Conservation (phyloP, 2,888 invertebrate species). For the Temnothorax ravouxi region DNA sequence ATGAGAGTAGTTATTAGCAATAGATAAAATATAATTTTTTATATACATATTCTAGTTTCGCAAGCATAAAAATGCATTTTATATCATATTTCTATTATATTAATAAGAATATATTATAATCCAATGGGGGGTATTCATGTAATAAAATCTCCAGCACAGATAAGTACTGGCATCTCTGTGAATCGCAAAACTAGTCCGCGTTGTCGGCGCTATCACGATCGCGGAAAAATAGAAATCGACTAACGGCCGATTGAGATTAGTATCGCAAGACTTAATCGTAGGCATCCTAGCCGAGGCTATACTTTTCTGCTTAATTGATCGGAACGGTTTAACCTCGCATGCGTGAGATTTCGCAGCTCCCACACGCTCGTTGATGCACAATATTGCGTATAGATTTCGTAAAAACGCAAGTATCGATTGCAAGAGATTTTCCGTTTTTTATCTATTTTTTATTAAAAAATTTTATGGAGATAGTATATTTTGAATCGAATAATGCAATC, state of each 20-base stretch:
- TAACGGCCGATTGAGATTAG: slow-evolving; percentile 1
- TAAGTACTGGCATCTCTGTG: background rate
- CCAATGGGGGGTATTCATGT: background rate
- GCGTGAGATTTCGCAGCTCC: slow-evolving; percentile 27
- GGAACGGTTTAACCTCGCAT: slow-evolving; percentile 25
- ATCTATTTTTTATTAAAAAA: background rate
- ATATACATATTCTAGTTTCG: background rate
- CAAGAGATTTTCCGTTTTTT: background rate
- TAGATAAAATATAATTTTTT: background rate
- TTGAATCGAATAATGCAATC: background rate
- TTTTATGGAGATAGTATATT: background rate
- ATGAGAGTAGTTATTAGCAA: background rate
- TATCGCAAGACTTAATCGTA: slow-evolving; percentile 25
- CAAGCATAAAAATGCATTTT: background rate
- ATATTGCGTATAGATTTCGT: background rate
- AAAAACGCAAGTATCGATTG: background rate
- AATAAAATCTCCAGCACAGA: slow-evolving; percentile 17
- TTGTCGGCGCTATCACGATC: background rate
- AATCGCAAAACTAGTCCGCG: slow-evolving; percentile 4
- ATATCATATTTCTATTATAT: background rate
- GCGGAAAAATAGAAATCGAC: slow-evolving; percentile 33
- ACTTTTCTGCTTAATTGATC: slow-evolving; percentile 37
- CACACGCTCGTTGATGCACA: background rate
- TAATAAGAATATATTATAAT: slow-evolving; percentile 18
- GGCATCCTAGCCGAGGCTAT: background rate